Base-by-base conservation (phyloP, 2,888 invertebrate genomes). In the Drosophila engyochracea region DNA sequence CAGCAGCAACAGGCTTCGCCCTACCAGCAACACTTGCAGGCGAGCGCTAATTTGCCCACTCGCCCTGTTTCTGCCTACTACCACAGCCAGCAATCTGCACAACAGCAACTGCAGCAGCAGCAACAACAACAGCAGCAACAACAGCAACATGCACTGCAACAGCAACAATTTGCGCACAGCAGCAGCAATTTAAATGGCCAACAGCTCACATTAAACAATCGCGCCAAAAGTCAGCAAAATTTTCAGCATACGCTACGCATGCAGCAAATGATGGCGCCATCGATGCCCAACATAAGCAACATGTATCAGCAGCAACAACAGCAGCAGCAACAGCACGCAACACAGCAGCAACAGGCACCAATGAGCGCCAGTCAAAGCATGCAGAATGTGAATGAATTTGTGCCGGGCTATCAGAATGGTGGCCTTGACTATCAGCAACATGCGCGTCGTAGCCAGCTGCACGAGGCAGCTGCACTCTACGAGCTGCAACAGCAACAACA, bases 391-490 rank as follows among this genome's bases (percentile, higher is more conserved):
- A 93, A 92, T 85, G 85, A 91, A 12, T 85, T 76, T 67, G 39
- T 74, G 41, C 68, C 81, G 9, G 90, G 80, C 71, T 89, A 81
- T 76, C 90, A 90, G 41, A 91, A 91, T 33, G 90, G 91, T 6
- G 78, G 66, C 9, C 54, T 83, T 30, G 85, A 85, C 57, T 90
- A 83, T 59, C 82, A 83, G 58, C 90, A 90, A 55, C 85, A 85
- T 66, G 83, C 84, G 14, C 81, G 91, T 49, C 91, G 91, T 67
- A 91, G 91, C 74, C 83, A 89, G 83, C 83, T 77, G 52, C 87
- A 97, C 89, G 97, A 97, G 91, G 96, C 97, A 14, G 94, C 96
- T 55, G 59, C 93, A 95, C 75, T 85, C 12, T 85, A 85, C 37
- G 85, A 89, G 14, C 66, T 85, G n/a, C 83, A 83, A 49, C 79